Percentiles rank a stretch among this genome's conserved stretches.
Evolutionary conservation across 2,113 vertebrate species (phyloP).

Genomic region (Grammomys dolichurus): DNA sequence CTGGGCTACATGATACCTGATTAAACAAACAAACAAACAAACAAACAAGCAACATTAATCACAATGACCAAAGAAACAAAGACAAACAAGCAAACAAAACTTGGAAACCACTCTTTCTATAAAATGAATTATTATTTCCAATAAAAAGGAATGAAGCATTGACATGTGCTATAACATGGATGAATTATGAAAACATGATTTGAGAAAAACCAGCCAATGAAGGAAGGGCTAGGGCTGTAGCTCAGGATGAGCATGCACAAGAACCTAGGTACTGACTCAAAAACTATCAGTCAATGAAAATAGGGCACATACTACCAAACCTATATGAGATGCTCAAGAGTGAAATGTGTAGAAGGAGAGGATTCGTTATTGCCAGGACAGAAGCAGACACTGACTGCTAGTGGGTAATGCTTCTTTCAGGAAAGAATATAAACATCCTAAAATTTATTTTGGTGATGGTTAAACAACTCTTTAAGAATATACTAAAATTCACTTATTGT

Average conservation of each 20-base stretch:
- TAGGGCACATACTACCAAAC: background rate
- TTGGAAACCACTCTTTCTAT: background rate
- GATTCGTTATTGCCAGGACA: background rate
- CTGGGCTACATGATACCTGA: background rate
- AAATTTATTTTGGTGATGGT: background rate
- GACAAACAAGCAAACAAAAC: background rate
- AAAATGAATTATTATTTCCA: background rate
- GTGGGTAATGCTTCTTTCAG: background rate
- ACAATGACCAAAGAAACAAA: background rate
- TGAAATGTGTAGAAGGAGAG: background rate
- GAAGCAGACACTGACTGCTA: background rate
- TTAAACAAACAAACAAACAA: background rate
- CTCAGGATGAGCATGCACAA: background rate
- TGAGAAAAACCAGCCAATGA: background rate
- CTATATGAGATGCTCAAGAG: background rate
- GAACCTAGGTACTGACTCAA: background rate
- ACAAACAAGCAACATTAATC: background rate
- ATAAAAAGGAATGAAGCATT: slow-evolving; percentile 53
- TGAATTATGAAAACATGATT: background rate
- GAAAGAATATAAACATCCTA: background rate
- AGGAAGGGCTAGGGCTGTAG: background rate
- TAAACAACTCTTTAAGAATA: background rate
- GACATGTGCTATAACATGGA: slow-evolving; percentile 21
- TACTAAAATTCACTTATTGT: background rate
- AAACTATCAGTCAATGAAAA: background rate